Base-by-base conservation (phyloP, 2,888 invertebrate genomes). In the Temnothorax rugatulus region DNA sequence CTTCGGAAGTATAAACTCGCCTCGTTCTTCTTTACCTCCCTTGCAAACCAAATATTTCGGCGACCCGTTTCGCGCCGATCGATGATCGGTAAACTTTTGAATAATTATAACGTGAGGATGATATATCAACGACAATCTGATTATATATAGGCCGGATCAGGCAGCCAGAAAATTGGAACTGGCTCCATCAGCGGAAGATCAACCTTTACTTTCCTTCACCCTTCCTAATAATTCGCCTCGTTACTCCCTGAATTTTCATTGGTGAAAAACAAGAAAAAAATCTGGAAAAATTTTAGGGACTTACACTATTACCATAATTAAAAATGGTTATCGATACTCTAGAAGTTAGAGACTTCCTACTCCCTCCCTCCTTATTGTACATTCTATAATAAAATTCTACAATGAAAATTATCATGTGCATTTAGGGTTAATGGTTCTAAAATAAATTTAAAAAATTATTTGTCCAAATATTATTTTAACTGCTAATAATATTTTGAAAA, bases 111-210 rank as follows among this genome's bases (percentile, higher is more conserved):
- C 86, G 86, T 82, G 84, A 61, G 75, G 86, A 86, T 88, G 86
- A 90, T 91, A 90, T 90, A 91, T 91, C 84, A 89, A 54, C 54
- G 83, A 83, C 84, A 83, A 84, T 34, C 63, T 25, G 88, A 84
- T 88, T 89, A 87, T 87, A 90, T 89, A 89, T 88, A 86, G 90
- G 88, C 79, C 73, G 84, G 90, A 85, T 82, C 91, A 91, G 90
- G 92, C 92, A 93, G 87, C 92, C 91, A 93, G 93, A 93, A 93
- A 93, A 93, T 90, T 90, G 90, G 88, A 90, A 90, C 83, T 81
- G 86, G 90, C 83, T 88, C 88, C 84, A 90, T 88, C 87, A 86
- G 44, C 57, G 76, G 25, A 5, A 57, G 77, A 71, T 59, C 61
- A 71, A 54, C 74, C 66, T 50, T 54, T 74, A 63, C 64, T 85